Evolutionary conservation across 2,797 vertebrate genomes (phyloP), one percentile per base, ranked within the genome.

Genomic region (Tokudaia tokunoshimensis): DNA sequence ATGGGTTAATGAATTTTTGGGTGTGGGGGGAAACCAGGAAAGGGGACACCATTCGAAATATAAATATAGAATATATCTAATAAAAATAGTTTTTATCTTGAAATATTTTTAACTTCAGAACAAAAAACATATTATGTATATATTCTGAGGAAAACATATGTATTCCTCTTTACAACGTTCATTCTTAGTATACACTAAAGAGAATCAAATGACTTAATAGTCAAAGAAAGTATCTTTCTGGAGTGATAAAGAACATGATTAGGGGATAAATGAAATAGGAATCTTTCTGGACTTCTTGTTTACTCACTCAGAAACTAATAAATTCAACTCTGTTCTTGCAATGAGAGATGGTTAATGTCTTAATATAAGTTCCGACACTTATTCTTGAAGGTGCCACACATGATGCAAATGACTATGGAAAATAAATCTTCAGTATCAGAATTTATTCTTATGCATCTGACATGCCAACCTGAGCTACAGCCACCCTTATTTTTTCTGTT

Each of bases 401-500:
- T 70, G 65, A 70, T 9, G 67, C 67, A n/a, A 70, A n/a, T 70
- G 67, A 70, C 15, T 19, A 70, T 70, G 67, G 34, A n/a, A 70
- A 70, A n/a, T 70, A n/a, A 19, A 6, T 70, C 34, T 70, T 70
- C 67, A 19, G 34, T 70, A 7, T n/a, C 34, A 19, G 15, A 70
- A 8, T 17, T 34, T 70, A 67, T 67, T 14, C 63, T 67, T 31
- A 31, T 67, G 4, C 29, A 29, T 14, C 63, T 67, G 29, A 67
- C 63, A 67, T 29, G 14, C 29, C 63, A 65, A 65, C 29, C 19
- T 47, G 67, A 81, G 7, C 50, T 84, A n/a, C 91, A 95, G 24
- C 37, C n/a, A 12, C 79, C 86, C 8, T 37, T 95, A 15, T 93
- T 95, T 67, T 1, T n/a, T 34, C 63, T 95, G 1, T 95, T 95